Evolutionary conservation across 2,888 invertebrate genomes (phyloP).

Genomic region (Aspidiotus destructor): DNA sequence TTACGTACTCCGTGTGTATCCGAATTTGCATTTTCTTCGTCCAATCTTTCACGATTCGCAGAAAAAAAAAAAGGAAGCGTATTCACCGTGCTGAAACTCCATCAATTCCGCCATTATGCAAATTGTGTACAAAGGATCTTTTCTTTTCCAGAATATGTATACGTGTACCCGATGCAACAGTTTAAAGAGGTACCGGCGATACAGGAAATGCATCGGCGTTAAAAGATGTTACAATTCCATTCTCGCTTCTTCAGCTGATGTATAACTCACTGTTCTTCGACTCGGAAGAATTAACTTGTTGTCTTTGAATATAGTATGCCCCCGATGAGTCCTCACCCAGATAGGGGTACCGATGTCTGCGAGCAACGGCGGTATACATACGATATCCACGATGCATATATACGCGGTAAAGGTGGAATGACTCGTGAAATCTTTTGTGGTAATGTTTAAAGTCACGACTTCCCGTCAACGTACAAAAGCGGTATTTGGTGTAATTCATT

Average conservation of each 20-base stretch:
- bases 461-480: conserved; percentile 32
- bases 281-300: conserved; percentile 1
- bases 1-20: too few relatives aligned
- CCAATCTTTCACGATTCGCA: too few relatives aligned
- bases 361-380: neutral
- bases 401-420: conserved; percentile 7
- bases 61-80: too few relatives aligned
- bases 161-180: neutral
- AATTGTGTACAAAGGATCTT: conserved; percentile 6
- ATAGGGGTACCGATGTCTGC: neutral
- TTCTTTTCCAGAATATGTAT: neutral
- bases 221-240: conserved; percentile 2
- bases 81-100: neutral
- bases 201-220: conserved; percentile 7
- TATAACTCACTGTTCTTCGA: neutral
- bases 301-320: neutral
- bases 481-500: conserved; percentile 31
- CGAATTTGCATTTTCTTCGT: too few relatives aligned
- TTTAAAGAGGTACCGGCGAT: conserved; percentile 1
- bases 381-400: neutral
- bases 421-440: conserved; percentile 33
- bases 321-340: neutral
- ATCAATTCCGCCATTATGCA: conserved; percentile 16
- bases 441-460: conserved; percentile 32
- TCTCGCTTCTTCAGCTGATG: neutral